A percentile compares a stretch with the other conserved stretches of the same genome.
These are phyloP conservation scores for Tenthredo scrophulariae DNA, from an alignment of 2,888 invertebrate species.

Conservation along the genomic window DNA sequence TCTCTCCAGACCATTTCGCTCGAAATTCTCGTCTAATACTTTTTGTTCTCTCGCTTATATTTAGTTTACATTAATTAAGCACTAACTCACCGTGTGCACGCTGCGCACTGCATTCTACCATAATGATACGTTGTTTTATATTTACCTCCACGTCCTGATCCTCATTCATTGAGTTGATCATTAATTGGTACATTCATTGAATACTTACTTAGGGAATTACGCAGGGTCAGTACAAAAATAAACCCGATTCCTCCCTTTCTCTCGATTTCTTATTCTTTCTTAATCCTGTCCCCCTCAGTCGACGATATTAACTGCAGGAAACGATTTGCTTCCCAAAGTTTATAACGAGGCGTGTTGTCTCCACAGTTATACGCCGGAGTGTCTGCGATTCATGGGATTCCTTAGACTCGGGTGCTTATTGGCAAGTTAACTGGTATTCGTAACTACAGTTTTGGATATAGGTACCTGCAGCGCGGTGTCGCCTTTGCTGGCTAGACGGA, in stretches of 20 bases:
- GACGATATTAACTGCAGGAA: slow-evolving; percentile 39
- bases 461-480: background rate
- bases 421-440: slow-evolving; percentile 31
- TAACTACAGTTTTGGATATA: slow-evolving; percentile 36
- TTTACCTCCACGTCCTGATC: background rate
- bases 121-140: background rate
- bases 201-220: background rate
- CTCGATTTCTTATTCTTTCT: background rate
- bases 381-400: slow-evolving; percentile 29
- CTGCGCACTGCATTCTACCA: background rate
- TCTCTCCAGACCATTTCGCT: background rate
- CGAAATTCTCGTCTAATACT: background rate
- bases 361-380: slow-evolving; percentile 15
- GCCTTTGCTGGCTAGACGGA: background rate
- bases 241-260: background rate
- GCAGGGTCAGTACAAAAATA: background rate
- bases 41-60: background rate
- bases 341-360: slow-evolving; percentile 45
- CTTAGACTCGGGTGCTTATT: slow-evolving; percentile 18
- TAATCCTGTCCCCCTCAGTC: background rate
- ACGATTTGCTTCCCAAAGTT: slow-evolving; percentile 27
- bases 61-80: slow-evolving; percentile 33
- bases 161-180: background rate
- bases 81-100: background rate
- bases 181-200: slow-evolving; percentile 30